Base-by-base conservation (phyloP, 2,888 invertebrate species). In the Lacanobia oleracea region DNA sequence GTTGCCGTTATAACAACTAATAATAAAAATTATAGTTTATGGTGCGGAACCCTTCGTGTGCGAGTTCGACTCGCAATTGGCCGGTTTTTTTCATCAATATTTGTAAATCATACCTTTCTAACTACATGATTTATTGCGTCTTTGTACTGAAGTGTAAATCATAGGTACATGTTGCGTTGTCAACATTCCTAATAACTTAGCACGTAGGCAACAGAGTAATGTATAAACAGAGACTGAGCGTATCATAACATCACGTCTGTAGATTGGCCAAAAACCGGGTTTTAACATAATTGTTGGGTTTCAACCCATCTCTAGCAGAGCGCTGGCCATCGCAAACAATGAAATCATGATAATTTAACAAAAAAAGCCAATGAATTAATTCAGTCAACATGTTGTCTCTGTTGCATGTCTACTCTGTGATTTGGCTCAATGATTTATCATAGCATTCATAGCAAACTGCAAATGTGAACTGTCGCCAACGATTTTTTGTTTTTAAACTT, bases 41-140 rank as follows among this genome's bases (percentile, higher is more conserved):
- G n/a, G n/a, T n/a, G n/a, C n/a, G n/a, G n/a, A n/a, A n/a, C n/a
- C n/a, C n/a, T n/a, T n/a, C n/a, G n/a, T n/a, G n/a, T n/a, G n/a
- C n/a, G n/a, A n/a, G n/a, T n/a, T n/a, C n/a, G n/a, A n/a, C n/a
- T n/a, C n/a, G n/a, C n/a, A n/a, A n/a, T n/a, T n/a, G n/a, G n/a
- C n/a, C n/a, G n/a, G n/a, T n/a, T n/a, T 53, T 79, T 59, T 63
- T 64, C n/a, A 27, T 37, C 27, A 40, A 14, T 60, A 0, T 40
- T 37, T 43, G 48, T 71, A 67, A 81, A 81, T 79, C 21, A 76
- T 0, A 56, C 66, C 45, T 81, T 76, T 81, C 81, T 81, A 76
- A 43, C 12, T 14, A 4, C 21, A 27, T 67, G 77, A 81, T 77
- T 72, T 40, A 79, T 23, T 57, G 62, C 54, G 48, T 60, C 45